Percentiles rank a stretch among this genome's conserved stretches.
These are phyloP conservation scores for Myripristis murdjan DNA, from an alignment of 2,797 vertebrate genomes.

Conservation along the genomic window DNA sequence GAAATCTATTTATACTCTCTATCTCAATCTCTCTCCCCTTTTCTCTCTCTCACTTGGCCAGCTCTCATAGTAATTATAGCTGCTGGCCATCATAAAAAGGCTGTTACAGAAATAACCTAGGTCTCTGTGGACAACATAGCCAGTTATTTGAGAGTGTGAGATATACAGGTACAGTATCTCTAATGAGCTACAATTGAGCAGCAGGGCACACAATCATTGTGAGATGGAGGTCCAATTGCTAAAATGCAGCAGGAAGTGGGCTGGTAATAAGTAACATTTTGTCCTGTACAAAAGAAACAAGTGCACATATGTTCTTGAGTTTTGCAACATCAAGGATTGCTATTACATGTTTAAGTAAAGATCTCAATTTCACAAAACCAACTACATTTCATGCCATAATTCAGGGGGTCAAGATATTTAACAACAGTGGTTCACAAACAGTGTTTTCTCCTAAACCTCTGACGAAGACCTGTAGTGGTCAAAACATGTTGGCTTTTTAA, in stretches of 20 bases:
- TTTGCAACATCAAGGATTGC: no score
- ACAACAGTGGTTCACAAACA: no score
- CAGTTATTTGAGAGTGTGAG: constrained; percentile 61
- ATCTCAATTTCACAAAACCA: no score
- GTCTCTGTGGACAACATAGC: constrained; percentile 47
- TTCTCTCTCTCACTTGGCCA: constrained; percentile 63
- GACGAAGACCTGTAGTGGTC: no score
- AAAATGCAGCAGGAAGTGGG: neutral
- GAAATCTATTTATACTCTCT: constrained; percentile 78
- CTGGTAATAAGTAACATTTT: neutral
- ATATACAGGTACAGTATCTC: constrained; percentile 44
- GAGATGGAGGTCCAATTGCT: neutral
- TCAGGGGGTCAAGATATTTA: no score
- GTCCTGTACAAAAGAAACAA: no score
- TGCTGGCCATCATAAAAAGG: constrained; percentile 68
- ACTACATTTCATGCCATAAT: no score
- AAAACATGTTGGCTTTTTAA: no score
- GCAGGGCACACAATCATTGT: neutral
- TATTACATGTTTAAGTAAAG: no score
- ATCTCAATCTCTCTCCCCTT: constrained; percentile 47
- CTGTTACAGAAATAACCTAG: constrained; percentile 70
- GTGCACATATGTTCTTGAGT: no score
- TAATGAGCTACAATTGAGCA: constrained; percentile 30
- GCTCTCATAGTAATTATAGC: constrained; percentile 75
- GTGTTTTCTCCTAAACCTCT: no score